Evolutionary conservation across 2,888 invertebrate genomes (phyloP).

Genomic region (Antheraea assamensis): DNA sequence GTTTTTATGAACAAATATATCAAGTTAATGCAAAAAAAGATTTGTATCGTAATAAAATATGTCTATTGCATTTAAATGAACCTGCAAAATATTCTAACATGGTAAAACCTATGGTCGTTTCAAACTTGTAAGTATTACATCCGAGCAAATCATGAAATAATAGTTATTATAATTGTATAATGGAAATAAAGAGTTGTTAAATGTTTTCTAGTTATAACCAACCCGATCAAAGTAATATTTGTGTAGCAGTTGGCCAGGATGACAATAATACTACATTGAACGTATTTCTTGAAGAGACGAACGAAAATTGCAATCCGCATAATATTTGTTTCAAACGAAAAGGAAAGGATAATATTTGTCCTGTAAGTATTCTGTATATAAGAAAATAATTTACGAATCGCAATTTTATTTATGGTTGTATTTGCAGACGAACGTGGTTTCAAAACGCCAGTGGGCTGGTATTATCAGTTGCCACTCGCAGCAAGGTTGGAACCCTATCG

Average conservation of each 20-base stretch:
- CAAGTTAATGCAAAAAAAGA: conserved; percentile 82
- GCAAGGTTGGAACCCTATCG: conserved; percentile 87
- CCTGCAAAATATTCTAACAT: conserved; percentile 83
- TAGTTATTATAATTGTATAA: conserved; percentile 9
- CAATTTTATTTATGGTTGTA: background rate
- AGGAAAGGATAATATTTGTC: conserved; percentile 56
- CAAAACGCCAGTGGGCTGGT: conserved; percentile 83
- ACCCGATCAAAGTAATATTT: conserved; percentile 70
- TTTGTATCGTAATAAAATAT: conserved; percentile 82
- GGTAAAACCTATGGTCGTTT: conserved; percentile 84
- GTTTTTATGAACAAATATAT: conserved; percentile 87
- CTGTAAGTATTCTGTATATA: conserved; percentile 51
- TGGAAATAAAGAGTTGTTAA: background rate
- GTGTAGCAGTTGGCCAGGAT: conserved; percentile 84
- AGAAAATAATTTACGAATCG: background rate
- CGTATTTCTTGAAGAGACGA: conserved; percentile 72
- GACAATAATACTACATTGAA: conserved; percentile 75
- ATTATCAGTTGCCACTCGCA: conserved; percentile 85
- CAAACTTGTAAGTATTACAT: conserved; percentile 67
- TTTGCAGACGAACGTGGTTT: conserved; percentile 40
- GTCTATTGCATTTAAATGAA: conserved; percentile 84
- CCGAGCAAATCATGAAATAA: background rate
- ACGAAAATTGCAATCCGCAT: conserved; percentile 74
- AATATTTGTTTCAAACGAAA: conserved; percentile 80
- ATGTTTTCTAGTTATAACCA: conserved; percentile 51